Evolutionary conservation across 1,140 invertebrate species (phyloP).

Genomic region (Drosophila kikkawai): DNA sequence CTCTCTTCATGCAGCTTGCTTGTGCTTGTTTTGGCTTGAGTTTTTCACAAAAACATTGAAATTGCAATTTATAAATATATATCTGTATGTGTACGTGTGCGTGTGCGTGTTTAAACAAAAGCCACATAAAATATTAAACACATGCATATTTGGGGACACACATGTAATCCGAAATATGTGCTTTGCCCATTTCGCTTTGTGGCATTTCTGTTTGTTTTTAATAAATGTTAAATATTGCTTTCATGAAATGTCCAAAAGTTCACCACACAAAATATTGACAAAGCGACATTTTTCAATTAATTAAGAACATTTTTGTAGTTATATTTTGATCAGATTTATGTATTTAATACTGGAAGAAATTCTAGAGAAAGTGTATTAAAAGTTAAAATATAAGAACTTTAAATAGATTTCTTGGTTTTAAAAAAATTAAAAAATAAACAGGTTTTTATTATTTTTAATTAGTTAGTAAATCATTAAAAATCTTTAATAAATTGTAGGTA

Average conservation of each 20-base stretch:
- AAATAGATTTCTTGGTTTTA: too few species aligned
- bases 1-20: neutral
- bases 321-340: constrained; percentile 4
- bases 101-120: constrained; percentile 4
- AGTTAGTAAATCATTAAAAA: too few species aligned
- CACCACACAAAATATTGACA: constrained; percentile 9
- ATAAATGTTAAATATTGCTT: constrained; percentile 16
- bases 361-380: neutral
- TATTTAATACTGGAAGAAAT: neutral
- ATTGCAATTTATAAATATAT: constrained; percentile 9
- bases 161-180: constrained; percentile 16
- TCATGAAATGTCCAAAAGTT: constrained; percentile 7
- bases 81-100: neutral
- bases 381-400: too few species aligned
- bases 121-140: constrained; percentile 20
- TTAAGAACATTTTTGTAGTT: neutral
- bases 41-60: constrained; percentile 3
- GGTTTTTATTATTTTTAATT: too few species aligned
- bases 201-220: constrained; percentile 21
- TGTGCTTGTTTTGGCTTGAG: neutral
- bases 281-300: constrained; percentile 11
- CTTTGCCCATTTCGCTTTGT: constrained; percentile 5
- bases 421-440: too few species aligned
- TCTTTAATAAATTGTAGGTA: too few species aligned
- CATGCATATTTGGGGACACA: constrained; percentile 2